A percentile compares a stretch with the other conserved stretches of the same genome.
Evolutionary conservation across 2,113 vertebrate species (phyloP).

Genomic region (Canis aureus): DNA sequence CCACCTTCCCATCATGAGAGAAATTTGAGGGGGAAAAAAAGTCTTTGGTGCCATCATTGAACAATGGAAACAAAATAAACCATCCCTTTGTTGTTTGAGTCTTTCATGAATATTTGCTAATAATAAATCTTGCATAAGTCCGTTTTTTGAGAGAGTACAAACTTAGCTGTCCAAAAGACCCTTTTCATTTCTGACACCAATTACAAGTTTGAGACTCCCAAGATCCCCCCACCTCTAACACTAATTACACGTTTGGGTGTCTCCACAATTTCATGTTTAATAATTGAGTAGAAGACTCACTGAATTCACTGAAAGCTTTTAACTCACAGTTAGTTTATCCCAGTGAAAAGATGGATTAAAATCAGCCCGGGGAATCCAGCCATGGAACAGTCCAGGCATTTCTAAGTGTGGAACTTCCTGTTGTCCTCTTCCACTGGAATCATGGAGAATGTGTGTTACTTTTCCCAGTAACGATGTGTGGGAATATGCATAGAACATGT

Average conservation of each 20-base stretch:
- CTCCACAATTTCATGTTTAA: neutral
- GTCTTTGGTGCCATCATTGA: neutral
- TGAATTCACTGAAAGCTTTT: neutral
- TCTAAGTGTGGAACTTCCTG: neutral
- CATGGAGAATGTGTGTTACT: neutral
- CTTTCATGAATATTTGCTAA: neutral
- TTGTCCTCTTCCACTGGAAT: neutral
- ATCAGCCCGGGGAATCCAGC: neutral
- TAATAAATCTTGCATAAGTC: neutral
- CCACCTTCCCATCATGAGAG: neutral
- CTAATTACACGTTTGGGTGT: neutral
- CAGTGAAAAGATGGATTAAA: neutral
- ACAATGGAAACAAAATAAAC: neutral
- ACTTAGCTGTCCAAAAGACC: neutral
- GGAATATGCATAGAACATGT: neutral
- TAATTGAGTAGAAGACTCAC: neutral
- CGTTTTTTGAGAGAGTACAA: neutral
- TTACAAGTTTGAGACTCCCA: neutral
- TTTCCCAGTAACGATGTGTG: neutral
- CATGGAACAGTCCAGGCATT: neutral
- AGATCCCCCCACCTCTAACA: neutral
- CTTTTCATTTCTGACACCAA: neutral
- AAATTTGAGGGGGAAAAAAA: neutral
- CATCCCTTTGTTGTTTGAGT: neutral
- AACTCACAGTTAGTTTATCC: neutral